Conservation (phyloP, 2,113 vertebrate species). For the Gadus chalcogrammus region DNA sequence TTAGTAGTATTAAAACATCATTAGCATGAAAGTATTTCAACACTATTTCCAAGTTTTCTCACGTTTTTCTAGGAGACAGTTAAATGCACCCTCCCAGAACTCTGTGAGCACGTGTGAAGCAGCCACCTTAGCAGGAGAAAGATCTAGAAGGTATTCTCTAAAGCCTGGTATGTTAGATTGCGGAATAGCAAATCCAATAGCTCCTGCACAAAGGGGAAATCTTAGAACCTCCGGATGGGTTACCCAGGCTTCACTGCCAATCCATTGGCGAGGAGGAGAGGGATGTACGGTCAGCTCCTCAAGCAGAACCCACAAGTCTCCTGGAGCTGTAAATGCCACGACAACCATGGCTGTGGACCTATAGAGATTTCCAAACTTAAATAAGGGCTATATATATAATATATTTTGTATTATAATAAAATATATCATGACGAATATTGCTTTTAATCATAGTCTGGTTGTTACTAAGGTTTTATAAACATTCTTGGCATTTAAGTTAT, state of each 20-base stretch:
- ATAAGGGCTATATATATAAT: no score
- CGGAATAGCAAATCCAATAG: slow-evolving; percentile 60
- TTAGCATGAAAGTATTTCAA: no score
- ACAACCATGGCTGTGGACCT: slow-evolving; percentile 64
- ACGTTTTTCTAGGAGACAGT: slow-evolving; percentile 53
- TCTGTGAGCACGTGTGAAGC: slow-evolving; percentile 48
- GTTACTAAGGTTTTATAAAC: no score
- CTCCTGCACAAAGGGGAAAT: slow-evolving; percentile 44
- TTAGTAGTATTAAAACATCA: no score
- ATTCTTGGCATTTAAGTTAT: no score
- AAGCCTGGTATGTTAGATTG: slow-evolving; percentile 63
- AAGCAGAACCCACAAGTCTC: slow-evolving; percentile 57
- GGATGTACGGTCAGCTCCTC: slow-evolving; percentile 48
- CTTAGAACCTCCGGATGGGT: slow-evolving; percentile 48
- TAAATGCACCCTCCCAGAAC: slow-evolving; percentile 67
- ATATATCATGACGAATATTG: no score
- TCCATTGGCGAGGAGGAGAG: slow-evolving; percentile 62
- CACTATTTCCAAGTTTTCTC: slow-evolving; percentile 4
- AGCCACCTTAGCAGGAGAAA: slow-evolving; percentile 38
- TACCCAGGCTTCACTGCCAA: slow-evolving; percentile 68
- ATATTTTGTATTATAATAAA: no score
- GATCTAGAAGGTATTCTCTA: slow-evolving; percentile 59
- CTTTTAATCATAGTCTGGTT: no score
- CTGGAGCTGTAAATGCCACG: slow-evolving; percentile 54
- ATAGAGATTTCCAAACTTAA: no score